Evolutionary conservation across 1,140 invertebrate species (phyloP).

Genomic region (Calosoma granatense): DNA sequence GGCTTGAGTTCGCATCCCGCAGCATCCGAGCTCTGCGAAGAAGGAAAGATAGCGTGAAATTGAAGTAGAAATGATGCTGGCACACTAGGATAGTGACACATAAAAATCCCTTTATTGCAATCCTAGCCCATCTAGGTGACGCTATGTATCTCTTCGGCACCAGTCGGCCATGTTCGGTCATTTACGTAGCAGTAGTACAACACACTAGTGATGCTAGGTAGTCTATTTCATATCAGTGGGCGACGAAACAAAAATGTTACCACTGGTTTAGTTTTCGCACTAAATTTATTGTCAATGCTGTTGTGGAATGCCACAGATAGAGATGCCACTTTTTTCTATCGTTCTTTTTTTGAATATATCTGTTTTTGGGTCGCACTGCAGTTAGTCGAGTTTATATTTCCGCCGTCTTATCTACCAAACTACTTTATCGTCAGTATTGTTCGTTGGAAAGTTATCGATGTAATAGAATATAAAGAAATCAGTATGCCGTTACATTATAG

Average conservation of each 20-base stretch:
- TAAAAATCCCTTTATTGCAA: conserved; percentile 5
- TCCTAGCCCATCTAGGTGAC: conserved; percentile 2
- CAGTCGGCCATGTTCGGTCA: background rate
- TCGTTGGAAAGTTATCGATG: too few relatives aligned
- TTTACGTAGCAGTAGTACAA: too few relatives aligned
- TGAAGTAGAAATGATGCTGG: background rate
- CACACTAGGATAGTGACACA: background rate
- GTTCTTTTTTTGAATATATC: too few relatives aligned
- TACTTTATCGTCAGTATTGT: too few relatives aligned
- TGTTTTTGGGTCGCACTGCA: too few relatives aligned
- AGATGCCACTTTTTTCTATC: too few relatives aligned
- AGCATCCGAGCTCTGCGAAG: background rate
- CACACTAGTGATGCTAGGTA: background rate
- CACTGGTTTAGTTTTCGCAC: background rate
- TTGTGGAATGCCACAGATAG: background rate
- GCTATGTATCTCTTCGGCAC: background rate
- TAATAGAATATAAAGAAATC: too few relatives aligned
- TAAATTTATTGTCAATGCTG: background rate
- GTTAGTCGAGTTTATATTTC: too few relatives aligned
- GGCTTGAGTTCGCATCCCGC: background rate
- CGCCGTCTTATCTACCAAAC: too few relatives aligned
- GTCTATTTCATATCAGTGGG: background rate
- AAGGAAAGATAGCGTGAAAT: conserved; percentile 3
- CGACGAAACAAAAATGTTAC: background rate
- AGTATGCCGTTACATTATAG: too few relatives aligned